A percentile compares a stretch with the other conserved stretches of the same genome.
Conservation (phyloP, 2,888 invertebrate species). For the Clunio marinus region DNA sequence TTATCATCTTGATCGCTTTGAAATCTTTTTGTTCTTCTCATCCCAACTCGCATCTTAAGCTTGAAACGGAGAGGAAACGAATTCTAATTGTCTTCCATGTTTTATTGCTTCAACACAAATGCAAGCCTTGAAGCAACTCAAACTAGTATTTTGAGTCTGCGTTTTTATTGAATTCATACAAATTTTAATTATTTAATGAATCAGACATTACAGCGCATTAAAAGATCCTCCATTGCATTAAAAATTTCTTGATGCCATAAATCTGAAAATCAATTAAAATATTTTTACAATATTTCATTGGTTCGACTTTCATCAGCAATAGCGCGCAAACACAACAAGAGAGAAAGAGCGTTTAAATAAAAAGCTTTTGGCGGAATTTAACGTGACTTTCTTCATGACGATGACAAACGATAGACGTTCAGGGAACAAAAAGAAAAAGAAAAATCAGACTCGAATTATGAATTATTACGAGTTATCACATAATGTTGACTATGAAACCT, state of each 20-base stretch:
- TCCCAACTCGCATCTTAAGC: background rate
- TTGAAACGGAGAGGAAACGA: background rate
- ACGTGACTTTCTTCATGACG: constrained; percentile 27
- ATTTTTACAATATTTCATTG: background rate
- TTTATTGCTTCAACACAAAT: too few relatives aligned
- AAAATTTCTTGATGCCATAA: constrained; percentile 1
- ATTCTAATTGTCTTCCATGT: background rate
- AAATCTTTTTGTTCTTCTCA: background rate
- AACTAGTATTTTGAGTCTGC: constrained; percentile 11
- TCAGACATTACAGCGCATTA: constrained; percentile 31
- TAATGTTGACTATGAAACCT: background rate
- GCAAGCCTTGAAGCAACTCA: constrained; percentile 14
- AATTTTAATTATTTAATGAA: constrained; percentile 36
- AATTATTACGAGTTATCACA: constrained; percentile 35
- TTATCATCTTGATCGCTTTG: too few relatives aligned
- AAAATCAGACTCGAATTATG: constrained; percentile 2
- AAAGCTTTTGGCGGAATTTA: constrained; percentile 28
- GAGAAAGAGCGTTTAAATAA: background rate
- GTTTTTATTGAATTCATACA: constrained; percentile 28
- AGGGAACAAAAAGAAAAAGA: background rate
- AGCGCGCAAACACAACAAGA: background rate
- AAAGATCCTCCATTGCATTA: constrained; percentile 13
- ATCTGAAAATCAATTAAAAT: constrained; percentile 31
- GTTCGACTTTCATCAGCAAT: too few relatives aligned
- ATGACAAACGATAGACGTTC: constrained; percentile 35